These are phyloP conservation scores for Enteromius unitaeniatus DNA, from an alignment of 2,797 vertebrate genomes.

Conservation along the genomic window DNA sequence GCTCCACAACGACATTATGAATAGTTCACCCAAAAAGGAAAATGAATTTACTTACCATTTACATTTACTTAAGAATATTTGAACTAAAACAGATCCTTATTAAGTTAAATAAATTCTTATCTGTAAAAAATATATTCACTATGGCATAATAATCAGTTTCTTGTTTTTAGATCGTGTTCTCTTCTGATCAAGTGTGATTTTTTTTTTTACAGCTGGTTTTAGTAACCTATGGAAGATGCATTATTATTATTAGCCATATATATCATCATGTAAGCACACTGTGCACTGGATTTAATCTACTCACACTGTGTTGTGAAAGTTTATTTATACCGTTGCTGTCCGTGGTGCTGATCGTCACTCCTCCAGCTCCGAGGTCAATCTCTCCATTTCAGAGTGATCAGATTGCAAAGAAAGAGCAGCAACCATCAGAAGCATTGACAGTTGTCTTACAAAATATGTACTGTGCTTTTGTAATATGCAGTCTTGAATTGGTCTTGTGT, in stretches of 20 bases:
- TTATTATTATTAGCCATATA: background rate
- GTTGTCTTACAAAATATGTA: background rate
- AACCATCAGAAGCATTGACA: background rate
- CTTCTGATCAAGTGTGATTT: background rate
- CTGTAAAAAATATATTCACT: background rate
- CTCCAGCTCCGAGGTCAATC: background rate
- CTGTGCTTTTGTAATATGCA: background rate
- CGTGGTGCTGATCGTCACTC: constrained; percentile 51
- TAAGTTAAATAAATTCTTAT: no score
- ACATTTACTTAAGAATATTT: background rate
- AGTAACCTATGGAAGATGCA: background rate
- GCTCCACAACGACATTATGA: background rate
- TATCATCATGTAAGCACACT: background rate
- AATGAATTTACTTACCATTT: background rate
- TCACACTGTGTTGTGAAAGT: background rate
- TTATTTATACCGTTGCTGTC: constrained; percentile 30
- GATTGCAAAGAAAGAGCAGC: background rate
- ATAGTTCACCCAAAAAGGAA: background rate
- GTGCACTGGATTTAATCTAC: background rate
- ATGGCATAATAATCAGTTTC: background rate
- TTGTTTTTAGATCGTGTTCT: background rate
- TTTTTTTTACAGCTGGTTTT: background rate
- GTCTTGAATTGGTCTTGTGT: background rate
- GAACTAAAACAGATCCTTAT: no score
- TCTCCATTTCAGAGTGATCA: background rate